A percentile compares a stretch with the other conserved stretches of the same genome.
These are phyloP conservation scores for Rousettus madagascariensis DNA, from an alignment of 2,797 vertebrate species.

Conservation along the genomic window DNA sequence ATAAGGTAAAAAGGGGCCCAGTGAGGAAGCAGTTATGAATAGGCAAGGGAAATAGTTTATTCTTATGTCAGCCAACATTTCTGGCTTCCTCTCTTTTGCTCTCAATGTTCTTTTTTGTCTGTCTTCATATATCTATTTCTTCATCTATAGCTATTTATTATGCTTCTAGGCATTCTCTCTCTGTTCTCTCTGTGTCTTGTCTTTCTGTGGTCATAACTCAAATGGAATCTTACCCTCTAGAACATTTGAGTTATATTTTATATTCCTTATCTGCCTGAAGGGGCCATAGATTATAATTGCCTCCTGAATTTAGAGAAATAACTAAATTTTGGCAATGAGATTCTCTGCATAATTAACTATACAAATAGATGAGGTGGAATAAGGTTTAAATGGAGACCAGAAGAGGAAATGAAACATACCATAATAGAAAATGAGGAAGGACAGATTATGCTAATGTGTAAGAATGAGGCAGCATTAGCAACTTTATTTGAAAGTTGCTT, in stretches of 20 bases:
- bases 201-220: not conserved
- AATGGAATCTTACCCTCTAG: not conserved
- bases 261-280: not conserved
- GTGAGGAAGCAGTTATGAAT: not conserved
- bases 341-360: not conserved
- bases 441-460: not conserved
- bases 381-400: not conserved
- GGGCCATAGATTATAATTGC: not conserved
- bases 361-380: not conserved
- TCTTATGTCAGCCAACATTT: not conserved
- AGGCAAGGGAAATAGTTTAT: not conserved
- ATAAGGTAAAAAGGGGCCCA: not conserved
- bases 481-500: constrained; percentile 15
- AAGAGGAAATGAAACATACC: constrained; percentile 5
- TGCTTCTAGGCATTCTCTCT: not conserved
- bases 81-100: not conserved
- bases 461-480: constrained; percentile 1
- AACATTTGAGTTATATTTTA: not conserved
- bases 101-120: not conserved
- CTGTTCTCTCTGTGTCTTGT: constrained; percentile 7
- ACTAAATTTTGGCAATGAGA: not conserved
- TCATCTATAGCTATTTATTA: not conserved
- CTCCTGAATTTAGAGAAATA: constrained; percentile 30
- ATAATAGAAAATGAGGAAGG: constrained; percentile 13
- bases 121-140: not conserved